Conservation (phyloP, 2,888 invertebrate species). For the Minunthozetes semirufus region DNA sequence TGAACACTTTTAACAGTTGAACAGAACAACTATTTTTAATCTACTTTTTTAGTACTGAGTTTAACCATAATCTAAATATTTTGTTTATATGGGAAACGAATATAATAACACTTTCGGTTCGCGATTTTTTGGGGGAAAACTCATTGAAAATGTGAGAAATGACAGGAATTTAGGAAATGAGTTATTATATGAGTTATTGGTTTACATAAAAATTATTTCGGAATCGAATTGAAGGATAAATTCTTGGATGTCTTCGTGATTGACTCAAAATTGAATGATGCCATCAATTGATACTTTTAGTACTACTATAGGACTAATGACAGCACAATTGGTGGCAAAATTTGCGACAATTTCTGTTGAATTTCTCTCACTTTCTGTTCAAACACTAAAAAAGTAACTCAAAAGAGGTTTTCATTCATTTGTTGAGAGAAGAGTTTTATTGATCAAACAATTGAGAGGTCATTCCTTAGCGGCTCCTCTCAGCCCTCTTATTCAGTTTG, state of each 20-base stretch:
- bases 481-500: not conserved
- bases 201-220: no score
- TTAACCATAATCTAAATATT: not conserved
- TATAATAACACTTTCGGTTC: not conserved
- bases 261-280: no score
- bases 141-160: not conserved
- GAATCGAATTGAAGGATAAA: no score
- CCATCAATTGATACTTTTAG: no score
- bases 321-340: not conserved
- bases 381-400: not conserved
- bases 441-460: slow-evolving; percentile 14
- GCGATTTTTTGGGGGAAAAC: not conserved
- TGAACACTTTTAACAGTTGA: no score
- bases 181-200: no score
- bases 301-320: not conserved
- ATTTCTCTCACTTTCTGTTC: not conserved
- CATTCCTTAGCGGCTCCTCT: slow-evolving; percentile 21
- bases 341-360: not conserved
- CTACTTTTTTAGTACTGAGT: not conserved
- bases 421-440: not conserved
- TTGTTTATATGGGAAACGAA: slow-evolving; percentile 19
- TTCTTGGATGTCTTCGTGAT: no score
- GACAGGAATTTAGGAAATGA: no score
- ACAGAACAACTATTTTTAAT: slow-evolving; percentile 15
- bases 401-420: slow-evolving; percentile 7